A percentile compares a stretch with the other conserved stretches of the same genome.
These are phyloP conservation scores for Tupaia tana DNA, from an alignment of 2,113 vertebrate genomes.

Conservation along the genomic window DNA sequence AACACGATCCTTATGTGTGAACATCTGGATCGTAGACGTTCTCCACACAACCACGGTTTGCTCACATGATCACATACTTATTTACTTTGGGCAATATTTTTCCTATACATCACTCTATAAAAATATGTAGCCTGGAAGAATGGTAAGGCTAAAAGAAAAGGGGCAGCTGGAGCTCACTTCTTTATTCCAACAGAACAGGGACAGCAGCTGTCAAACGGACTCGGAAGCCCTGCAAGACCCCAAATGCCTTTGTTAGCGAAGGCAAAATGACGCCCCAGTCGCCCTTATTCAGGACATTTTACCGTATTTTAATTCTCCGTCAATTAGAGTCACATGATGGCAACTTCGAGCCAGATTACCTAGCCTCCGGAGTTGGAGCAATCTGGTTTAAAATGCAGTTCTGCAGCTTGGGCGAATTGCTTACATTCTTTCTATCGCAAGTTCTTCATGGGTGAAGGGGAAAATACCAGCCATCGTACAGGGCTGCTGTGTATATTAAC, in stretches of 20 bases:
- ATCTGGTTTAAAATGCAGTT: conserved; percentile 6
- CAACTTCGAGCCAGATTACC: background rate
- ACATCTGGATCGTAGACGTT: background rate
- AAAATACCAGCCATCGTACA: background rate
- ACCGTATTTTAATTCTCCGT: conserved; percentile 8
- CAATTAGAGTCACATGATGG: background rate
- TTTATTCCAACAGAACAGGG: background rate
- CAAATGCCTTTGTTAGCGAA: background rate
- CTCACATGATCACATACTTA: conserved; percentile 27
- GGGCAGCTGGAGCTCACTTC: background rate
- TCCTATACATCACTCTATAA: background rate
- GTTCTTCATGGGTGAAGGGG: background rate
- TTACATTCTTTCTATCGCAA: background rate
- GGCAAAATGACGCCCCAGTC: background rate
- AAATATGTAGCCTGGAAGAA: background rate
- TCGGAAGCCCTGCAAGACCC: background rate
- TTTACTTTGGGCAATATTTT: background rate
- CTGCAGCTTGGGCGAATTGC: background rate
- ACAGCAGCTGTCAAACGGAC: background rate
- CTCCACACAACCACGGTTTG: background rate
- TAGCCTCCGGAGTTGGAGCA: background rate
- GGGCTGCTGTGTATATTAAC: background rate
- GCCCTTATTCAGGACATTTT: background rate
- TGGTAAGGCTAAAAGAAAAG: conserved; percentile 29
- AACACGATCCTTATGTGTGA: background rate